Conservation (phyloP, 2,888 invertebrate species). For the Patella caerulea region DNA sequence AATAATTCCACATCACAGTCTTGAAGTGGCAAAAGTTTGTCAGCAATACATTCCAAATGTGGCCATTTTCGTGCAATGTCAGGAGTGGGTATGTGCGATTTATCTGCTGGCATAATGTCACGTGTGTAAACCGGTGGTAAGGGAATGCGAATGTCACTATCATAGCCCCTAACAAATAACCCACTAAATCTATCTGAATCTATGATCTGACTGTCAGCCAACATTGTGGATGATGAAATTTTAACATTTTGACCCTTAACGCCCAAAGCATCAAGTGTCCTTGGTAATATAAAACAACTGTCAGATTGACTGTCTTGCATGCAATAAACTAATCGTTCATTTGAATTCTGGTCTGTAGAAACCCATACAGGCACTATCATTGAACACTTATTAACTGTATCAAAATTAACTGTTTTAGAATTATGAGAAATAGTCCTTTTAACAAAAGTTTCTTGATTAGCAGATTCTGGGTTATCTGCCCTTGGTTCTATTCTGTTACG, state of each 20-base stretch:
- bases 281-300: constrained; percentile 37
- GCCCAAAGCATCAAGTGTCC: constrained; percentile 27
- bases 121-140: constrained; percentile 39
- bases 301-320: constrained; percentile 46
- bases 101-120: constrained; percentile 36
- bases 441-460: too few relatives aligned
- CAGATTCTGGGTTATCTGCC: too few relatives aligned
- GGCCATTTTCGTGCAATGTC: constrained; percentile 37
- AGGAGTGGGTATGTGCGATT: constrained; percentile 41
- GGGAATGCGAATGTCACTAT: constrained; percentile 20
- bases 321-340: constrained; percentile 43
- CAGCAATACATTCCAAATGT: constrained; percentile 33
- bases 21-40: constrained; percentile 26
- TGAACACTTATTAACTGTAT: too few relatives aligned
- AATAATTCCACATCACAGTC: constrained; percentile 38
- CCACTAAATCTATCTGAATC: constrained; percentile 5
- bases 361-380: too few relatives aligned
- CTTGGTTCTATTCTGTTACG: too few relatives aligned
- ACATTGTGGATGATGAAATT: neutral
- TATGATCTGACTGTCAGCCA: neutral
- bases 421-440: too few relatives aligned
- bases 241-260: neutral
- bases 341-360: too few relatives aligned
- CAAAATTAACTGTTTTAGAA: too few relatives aligned
- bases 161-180: constrained; percentile 32